These are phyloP conservation scores for Leptopilina myrica DNA, from an alignment of 2,888 invertebrate species.

Conservation along the genomic window DNA sequence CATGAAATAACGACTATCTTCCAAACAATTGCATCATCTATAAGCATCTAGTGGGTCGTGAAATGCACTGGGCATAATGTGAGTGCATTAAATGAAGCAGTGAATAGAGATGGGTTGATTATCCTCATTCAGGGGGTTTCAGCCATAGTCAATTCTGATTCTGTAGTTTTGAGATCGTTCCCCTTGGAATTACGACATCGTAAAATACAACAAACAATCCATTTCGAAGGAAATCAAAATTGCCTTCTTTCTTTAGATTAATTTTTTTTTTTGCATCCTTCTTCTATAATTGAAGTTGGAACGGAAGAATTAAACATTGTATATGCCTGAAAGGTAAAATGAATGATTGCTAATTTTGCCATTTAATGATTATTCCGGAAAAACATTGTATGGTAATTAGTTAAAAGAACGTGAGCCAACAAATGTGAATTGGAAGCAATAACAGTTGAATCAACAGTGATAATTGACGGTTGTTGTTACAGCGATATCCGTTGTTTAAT, in stretches of 20 bases:
- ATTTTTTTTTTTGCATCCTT: background rate
- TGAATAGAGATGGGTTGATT: conserved; percentile 26
- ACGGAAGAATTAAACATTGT: too few species aligned
- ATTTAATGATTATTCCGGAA: background rate
- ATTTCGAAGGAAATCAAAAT: background rate
- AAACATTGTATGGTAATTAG: background rate
- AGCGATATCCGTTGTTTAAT: conserved; percentile 11
- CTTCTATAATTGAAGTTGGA: too few species aligned
- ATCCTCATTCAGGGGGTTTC: conserved; percentile 13
- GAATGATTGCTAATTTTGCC: too few species aligned
- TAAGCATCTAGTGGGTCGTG: conserved; percentile 4
- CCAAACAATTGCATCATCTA: conserved; percentile 22
- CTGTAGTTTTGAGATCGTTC: background rate
- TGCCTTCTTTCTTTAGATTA: background rate
- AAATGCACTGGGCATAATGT: conserved; percentile 30
- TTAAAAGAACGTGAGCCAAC: background rate
- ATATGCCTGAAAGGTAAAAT: too few species aligned
- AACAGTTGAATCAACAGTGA: conserved; percentile 8
- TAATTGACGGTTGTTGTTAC: conserved; percentile 9
- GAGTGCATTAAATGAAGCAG: conserved; percentile 28
- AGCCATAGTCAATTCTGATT: conserved; percentile 17
- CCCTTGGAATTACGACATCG: background rate
- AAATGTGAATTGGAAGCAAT: background rate
- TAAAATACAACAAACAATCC: conserved; percentile 7
- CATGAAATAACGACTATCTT: conserved; percentile 19